Conservation (phyloP, 2,113 vertebrate species). For the Microtus pennsylvanicus region DNA sequence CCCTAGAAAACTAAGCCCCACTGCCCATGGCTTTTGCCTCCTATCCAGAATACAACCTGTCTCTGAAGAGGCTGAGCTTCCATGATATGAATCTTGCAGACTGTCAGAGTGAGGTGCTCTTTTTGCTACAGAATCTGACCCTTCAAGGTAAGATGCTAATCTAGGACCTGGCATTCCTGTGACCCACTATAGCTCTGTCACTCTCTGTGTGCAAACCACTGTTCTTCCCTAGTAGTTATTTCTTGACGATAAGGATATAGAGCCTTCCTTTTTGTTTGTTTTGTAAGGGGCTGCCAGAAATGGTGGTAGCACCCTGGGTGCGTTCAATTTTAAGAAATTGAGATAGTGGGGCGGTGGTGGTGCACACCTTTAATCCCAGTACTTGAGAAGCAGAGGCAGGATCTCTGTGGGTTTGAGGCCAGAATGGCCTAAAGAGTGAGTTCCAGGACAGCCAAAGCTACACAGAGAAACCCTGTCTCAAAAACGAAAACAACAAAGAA, state of each 20-base stretch:
- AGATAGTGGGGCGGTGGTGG: not conserved
- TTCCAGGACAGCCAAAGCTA: not conserved
- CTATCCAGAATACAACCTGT: conserved; percentile 85
- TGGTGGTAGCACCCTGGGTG: not conserved
- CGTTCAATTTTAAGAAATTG: not conserved
- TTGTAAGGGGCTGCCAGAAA: conserved; percentile 36
- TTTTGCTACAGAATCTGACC: conserved; percentile 88
- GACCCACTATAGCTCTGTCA: not conserved
- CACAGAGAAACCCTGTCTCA: not conserved
- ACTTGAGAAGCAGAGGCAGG: not conserved
- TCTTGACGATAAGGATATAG: not conserved
- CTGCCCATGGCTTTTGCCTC: not conserved
- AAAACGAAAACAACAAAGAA: not conserved
- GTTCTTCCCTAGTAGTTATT: not conserved
- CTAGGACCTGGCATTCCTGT: not conserved
- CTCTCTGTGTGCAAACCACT: not conserved
- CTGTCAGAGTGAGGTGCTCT: conserved; percentile 90
- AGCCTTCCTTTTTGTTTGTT: conserved; percentile 18
- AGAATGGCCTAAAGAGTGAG: not conserved
- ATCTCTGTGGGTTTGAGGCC: not conserved
- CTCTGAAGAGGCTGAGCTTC: conserved; percentile 89
- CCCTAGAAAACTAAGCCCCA: conserved; percentile 17
- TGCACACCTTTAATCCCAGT: not conserved
- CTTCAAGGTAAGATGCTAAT: conserved; percentile 88
- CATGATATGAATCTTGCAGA: conserved; percentile 91